Conservation (phyloP, 2,113 vertebrate species). For the Micronycteris hirsuta region DNA sequence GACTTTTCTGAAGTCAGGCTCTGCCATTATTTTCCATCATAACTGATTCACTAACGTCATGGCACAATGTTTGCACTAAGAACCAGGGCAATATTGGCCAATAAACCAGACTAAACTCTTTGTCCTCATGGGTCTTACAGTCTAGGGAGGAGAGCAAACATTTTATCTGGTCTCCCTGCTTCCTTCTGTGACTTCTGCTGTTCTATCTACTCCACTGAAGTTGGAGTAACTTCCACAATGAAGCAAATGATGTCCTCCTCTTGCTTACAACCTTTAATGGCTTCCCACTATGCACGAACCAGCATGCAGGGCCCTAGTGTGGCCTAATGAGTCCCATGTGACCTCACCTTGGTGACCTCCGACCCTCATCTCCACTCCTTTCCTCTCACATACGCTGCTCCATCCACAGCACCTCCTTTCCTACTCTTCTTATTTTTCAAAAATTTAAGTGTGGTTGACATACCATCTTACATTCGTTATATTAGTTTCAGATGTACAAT, state of each 20-base stretch:
- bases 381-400: neutral
- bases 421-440: neutral
- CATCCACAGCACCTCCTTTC: neutral
- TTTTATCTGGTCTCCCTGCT: no score
- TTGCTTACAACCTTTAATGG: neutral
- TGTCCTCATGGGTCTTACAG: neutral
- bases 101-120: neutral
- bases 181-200: neutral
- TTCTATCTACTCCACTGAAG: neutral
- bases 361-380: neutral
- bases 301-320: rapidly evolving
- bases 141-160: neutral
- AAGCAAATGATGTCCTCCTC: neutral
- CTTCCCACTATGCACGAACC: neutral
- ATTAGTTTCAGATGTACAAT: neutral
- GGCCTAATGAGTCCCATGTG: rapidly evolving
- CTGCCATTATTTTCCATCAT: neutral
- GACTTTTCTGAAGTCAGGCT: neutral
- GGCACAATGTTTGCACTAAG: neutral
- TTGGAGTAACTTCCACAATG: neutral
- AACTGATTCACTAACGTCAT: neutral
- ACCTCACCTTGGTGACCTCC: neutral
- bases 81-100: no score
- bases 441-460: neutral
- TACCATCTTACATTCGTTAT: no score